phyloP scores from a whole-genome alignment of 1,140 invertebrate genomes.

The Lepidurus couesii region DNA sequence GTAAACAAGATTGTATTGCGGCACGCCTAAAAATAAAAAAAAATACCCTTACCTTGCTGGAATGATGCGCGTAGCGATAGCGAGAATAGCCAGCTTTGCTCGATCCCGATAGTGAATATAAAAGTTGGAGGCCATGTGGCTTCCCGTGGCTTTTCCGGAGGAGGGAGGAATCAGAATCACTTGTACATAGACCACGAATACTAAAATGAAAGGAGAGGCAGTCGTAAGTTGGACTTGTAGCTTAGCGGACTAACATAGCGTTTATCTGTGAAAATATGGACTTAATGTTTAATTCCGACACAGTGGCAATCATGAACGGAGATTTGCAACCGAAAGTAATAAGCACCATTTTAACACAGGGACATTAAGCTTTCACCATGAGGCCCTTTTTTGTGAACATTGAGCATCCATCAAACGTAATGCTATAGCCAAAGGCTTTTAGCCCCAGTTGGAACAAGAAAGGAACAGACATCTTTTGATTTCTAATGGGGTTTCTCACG shows the following conservation, averaged over 20 bases:
- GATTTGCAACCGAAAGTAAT: too few species aligned
- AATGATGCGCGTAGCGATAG: background rate
- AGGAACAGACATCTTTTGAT: too few species aligned
- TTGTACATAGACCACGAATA: background rate
- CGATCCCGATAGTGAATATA: background rate
- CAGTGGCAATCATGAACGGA: too few species aligned
- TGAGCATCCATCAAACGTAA: too few species aligned
- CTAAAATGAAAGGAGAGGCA: background rate
- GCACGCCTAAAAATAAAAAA: background rate
- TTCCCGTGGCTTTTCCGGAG: conserved; percentile 13
- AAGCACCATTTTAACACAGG: too few species aligned
- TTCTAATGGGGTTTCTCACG: too few species aligned
- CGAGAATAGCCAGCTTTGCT: background rate
- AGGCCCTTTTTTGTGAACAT: too few species aligned
- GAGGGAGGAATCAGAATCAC: background rate
- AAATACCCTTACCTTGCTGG: background rate
- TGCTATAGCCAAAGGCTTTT: too few species aligned
- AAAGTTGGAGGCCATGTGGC: conserved; percentile 10
- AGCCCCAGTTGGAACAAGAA: too few species aligned
- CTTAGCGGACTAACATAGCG: background rate
- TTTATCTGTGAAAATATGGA: background rate
- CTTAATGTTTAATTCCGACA: too few species aligned
- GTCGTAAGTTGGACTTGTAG: background rate
- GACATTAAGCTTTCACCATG: too few species aligned
- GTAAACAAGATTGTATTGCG: background rate